A percentile compares a stretch with the other conserved stretches of the same genome.
These are phyloP conservation scores for Microcaecilia unicolor DNA, from an alignment of 2,797 vertebrate species.

Conservation along the genomic window DNA sequence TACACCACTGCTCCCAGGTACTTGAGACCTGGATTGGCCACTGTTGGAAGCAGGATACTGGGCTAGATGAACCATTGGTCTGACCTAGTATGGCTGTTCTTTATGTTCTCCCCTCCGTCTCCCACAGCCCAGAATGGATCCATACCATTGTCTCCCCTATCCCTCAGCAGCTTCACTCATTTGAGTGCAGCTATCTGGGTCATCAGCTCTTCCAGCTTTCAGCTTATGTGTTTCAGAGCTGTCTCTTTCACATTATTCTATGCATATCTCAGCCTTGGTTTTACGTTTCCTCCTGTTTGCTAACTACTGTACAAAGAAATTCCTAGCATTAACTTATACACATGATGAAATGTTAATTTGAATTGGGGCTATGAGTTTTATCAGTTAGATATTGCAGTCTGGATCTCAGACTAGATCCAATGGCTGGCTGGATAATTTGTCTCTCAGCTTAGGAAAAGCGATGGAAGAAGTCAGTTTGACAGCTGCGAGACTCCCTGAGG, in stretches of 20 bases:
- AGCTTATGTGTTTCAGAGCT: too few relatives aligned
- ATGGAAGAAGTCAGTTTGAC: conserved; percentile 57
- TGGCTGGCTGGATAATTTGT: conserved; percentile 48
- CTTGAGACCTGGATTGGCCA: too few relatives aligned
- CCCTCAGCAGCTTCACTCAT: background rate
- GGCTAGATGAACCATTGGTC: too few relatives aligned
- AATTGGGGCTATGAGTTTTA: conserved; percentile 21
- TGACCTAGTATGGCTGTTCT: too few relatives aligned
- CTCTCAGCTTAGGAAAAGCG: conserved; percentile 39
- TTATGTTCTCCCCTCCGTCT: too few relatives aligned
- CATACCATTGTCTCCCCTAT: too few relatives aligned
- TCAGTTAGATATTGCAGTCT: conserved; percentile 36
- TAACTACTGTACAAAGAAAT: conserved; percentile 12
- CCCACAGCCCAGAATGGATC: too few relatives aligned
- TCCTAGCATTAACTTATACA: conserved; percentile 6
- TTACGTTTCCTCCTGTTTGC: conserved; percentile 14
- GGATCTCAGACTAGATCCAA: conserved; percentile 32
- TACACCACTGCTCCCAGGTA: too few relatives aligned
- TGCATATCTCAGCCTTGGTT: background rate
- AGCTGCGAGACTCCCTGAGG: conserved; percentile 51
- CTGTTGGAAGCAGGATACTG: too few relatives aligned
- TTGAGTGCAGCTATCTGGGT: too few relatives aligned
- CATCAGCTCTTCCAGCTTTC: too few relatives aligned
- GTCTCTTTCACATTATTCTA: background rate
- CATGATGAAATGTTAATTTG: conserved; percentile 8